Evolutionary conservation across 1,140 invertebrate genomes (phyloP), one percentile per base, ranked within the genome.

Genomic region (Bombyx mandarina): DNA sequence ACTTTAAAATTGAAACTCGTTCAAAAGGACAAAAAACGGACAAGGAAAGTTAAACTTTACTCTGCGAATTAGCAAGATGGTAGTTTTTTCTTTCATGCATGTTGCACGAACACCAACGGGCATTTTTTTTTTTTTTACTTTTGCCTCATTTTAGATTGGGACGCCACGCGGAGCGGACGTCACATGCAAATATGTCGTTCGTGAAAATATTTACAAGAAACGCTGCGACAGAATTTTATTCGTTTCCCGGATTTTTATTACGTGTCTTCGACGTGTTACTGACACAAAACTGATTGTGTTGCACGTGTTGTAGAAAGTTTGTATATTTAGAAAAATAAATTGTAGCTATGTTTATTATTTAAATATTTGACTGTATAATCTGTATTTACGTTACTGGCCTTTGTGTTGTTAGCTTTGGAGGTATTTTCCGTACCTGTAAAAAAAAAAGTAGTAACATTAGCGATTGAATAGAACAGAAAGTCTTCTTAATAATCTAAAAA

Each of bases 171-270:
- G 55, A 9, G 56, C 59, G 61, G 57, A 69, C 69, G 76, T 77
- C 76, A 79, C 54, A 66, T 73, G 73, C 75, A 76, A 74, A 63
- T 18, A 18, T 57, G 65, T 63, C 54, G 49, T 52, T 35, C 56
- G 52, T 52, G 53, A 46, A 57, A 63, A 66, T 66, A 75, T 69
- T 70, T 71, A 71, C 70, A 66, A 71, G 61, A 73, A 71, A 66
- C 57, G 66, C 64, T 56, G 62, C 64, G 57, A 60, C 57, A 66
- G 67, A 68, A 63, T 69, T 67, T 68, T 65, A 68, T 66, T 67
- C 63, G 61, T 56, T 57, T 57, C 49, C 43, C 57, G 60, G 61
- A 62, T 69, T 71, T 53, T 74, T 67, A 72, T 71, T 69, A 71
- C 68, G 56, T 60, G 62, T 62, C 62, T 53, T 56, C 63, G 67